Evolutionary conservation across 2,888 invertebrate genomes (phyloP), one percentile per base, ranked within the genome.

Genomic region (Macropis europaea): DNA sequence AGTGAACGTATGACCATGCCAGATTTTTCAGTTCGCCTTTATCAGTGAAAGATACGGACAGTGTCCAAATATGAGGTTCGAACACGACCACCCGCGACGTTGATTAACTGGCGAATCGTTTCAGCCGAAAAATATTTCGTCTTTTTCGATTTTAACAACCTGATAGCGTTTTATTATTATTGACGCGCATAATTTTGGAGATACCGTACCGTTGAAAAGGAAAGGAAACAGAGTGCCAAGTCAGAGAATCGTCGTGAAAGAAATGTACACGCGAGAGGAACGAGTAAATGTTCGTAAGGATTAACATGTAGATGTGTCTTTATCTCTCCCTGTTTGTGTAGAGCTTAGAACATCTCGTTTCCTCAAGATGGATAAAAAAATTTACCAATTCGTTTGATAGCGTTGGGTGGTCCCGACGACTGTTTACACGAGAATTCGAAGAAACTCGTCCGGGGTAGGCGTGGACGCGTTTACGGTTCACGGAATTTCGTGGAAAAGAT

Each of bases 51-150:
- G 19, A 57, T 43, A 24, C 22, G 50, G 7, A 24, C 57, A 30
- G 48, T 32, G 38, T 24, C 56, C 57, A 62, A 76, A 75, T 61
- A 62, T 42, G 28, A 57, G 38, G 34, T 38, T 17, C 54, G 45
- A 30, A 56, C 47, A 11, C 56, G 76, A 73, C 76, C 76, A 79
- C 77, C 79, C 52, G 43, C 13, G 19, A 50, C 13, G 72, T 36
- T 68, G 71, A 79, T 53, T 42, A 64, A 38, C 57, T 19, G 30
- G 57, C 70, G 45, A 17, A 61, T 43, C 56, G 43, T 62, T 43
- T 38, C 11, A 19, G 9, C 17, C 24, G 36, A 34, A 36, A 11
- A 15, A 26, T 9, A 15, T 61, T 36, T 19, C 13, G 6, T n/a
- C 6, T 45, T 53, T 43, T 7, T 26, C 34, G 47, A 36, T 34